phyloP scores from a whole-genome alignment of 37 sponge, comb jelly and placozoan genomes.

The Aplysina aerophoba region DNA sequence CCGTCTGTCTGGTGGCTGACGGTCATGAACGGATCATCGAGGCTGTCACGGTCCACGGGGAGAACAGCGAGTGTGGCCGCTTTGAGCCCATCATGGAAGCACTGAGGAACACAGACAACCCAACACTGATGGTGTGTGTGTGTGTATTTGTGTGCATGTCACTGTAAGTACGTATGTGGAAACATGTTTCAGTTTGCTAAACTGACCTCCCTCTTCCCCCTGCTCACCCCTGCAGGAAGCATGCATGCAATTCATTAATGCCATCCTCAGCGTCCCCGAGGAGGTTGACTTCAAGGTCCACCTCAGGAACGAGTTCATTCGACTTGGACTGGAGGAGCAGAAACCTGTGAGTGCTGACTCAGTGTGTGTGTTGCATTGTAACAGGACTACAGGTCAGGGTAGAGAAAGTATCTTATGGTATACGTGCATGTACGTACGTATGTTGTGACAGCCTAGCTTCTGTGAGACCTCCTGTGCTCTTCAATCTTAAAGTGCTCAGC shows the following conservation, averaged over 20 bases:
- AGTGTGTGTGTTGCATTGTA: background rate
- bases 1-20: constrained; percentile 92
- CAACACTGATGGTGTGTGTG: constrained; percentile 59
- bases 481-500: background rate
- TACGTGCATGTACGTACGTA: constrained; percentile 1
- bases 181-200: constrained; percentile 2
- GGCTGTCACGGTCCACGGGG: constrained; percentile 83
- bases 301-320: constrained; percentile 96
- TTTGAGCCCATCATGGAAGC: constrained; percentile 80
- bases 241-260: constrained; percentile 96
- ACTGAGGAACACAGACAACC: constrained; percentile 79
- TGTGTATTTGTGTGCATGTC: constrained; percentile 35
- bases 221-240: constrained; percentile 42
- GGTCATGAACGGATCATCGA: constrained; percentile 83
- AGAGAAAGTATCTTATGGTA: background rate
- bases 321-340: constrained; percentile 77
- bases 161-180: constrained; percentile 14
- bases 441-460: background rate
- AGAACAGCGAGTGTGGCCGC: constrained; percentile 57
- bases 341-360: constrained; percentile 50
- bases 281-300: constrained; percentile 94
- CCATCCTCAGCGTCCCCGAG: constrained; percentile 90
- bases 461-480: background rate
- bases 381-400: background rate
- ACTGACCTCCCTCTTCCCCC: background rate